Evolutionary conservation across 2,888 invertebrate species (phyloP).

Genomic region (Hirtodrosophila duncani): DNA sequence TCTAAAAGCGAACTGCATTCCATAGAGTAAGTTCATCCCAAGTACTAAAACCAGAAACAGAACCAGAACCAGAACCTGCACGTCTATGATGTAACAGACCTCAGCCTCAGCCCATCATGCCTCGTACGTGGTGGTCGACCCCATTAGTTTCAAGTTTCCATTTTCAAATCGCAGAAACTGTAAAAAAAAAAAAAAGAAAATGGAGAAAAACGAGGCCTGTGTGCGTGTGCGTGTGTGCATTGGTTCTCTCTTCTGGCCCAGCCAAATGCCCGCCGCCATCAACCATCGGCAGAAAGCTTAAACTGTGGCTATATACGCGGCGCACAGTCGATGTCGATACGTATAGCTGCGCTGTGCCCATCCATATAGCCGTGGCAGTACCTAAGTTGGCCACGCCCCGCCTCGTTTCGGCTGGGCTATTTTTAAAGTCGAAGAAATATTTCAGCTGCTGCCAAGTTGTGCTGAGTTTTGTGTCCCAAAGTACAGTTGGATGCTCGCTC

Average conservation of each 20-base stretch:
- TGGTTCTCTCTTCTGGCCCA: conserved; percentile 7
- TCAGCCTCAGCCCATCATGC: too few relatives aligned
- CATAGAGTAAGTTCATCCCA: too few relatives aligned
- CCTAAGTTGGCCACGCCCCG: not conserved
- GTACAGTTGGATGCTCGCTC: conserved; percentile 59
- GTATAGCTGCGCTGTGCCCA: too few relatives aligned
- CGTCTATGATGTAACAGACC: too few relatives aligned
- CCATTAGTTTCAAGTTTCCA: conserved; percentile 61
- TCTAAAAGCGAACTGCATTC: too few relatives aligned
- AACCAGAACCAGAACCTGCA: too few relatives aligned
- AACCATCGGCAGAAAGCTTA: conserved; percentile 41
- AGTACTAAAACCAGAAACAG: too few relatives aligned
- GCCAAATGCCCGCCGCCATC: conserved; percentile 5
- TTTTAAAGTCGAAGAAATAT: conserved; percentile 61
- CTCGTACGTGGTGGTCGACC: conserved; percentile 60
- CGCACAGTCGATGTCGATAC: conserved; percentile 16
- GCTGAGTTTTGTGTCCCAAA: too few relatives aligned
- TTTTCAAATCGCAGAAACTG: conserved; percentile 19
- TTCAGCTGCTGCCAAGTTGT: conserved; percentile 61
- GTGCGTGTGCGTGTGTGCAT: not conserved
- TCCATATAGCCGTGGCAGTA: not conserved
- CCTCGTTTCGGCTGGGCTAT: conserved; percentile 48
- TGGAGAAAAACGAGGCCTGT: too few relatives aligned
- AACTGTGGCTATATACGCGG: conserved; percentile 32
- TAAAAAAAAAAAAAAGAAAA: conserved; percentile 4